Evolutionary conservation across 2,113 vertebrate genomes (phyloP), one percentile per base, ranked within the genome.

Genomic region (Paralichthys olivaceus): DNA sequence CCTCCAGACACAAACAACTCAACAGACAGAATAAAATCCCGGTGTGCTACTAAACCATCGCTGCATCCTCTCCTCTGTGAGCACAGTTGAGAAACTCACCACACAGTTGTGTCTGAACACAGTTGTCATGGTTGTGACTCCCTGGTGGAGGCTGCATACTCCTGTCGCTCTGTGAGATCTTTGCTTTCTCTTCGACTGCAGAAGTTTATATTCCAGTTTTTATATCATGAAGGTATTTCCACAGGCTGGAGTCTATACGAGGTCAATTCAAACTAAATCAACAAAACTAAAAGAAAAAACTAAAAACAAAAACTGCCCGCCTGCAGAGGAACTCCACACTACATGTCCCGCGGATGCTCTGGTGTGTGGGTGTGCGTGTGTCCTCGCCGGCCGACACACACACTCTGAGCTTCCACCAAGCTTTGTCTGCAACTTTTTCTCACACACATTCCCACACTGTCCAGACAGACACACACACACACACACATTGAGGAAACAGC

Each of bases 111-210:
- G 86, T 88, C 75, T 83, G 89, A 12, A 89, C 78, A 67, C 91
- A 92, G 65, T 68, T 55, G 25, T 89, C 87, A 65, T 89, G 91
- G 81, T 34, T 64, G 87, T 85, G 87, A 15, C 28, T 77, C 43
- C 90, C 77, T 11, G 86, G 45, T 0, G 83, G 23, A 17, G 91
- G 91, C 75, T 92, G 91, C 92, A 93, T 93, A 9, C 25, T 81
- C 47, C 72, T 56, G 17, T 8, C 20, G 3, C 64, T 9, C 15
- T 22, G 12, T 5, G 5, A 25, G 23, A 32, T 40, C 45, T 55
- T 15, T 15, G 5, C 60, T n/a, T 28, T 20, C 34, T 60, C 6
- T 20, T 3, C 11, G 4, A 9, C 12, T 23, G 32, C 19, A 49
- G 28, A 69, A 6, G 22, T 22, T 68, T 57, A 20, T 66, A 62